phyloP scores from a whole-genome alignment of 2,797 vertebrate genomes.

The Schizopygopsis malacanthus region DNA sequence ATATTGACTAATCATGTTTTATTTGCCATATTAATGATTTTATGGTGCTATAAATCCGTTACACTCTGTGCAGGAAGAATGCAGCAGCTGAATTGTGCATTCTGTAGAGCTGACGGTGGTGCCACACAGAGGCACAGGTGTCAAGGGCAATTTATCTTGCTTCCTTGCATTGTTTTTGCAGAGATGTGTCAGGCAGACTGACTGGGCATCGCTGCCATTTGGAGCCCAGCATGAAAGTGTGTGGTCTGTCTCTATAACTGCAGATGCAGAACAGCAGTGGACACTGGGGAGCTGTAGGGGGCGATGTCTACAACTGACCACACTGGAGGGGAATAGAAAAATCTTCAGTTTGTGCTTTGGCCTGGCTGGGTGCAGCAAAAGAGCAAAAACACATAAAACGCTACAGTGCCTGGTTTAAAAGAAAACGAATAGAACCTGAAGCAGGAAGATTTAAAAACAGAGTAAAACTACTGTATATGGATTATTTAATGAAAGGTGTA shows the following conservation, averaged over 20 bases:
- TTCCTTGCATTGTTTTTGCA: slow-evolving; percentile 41
- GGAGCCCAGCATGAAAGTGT: slow-evolving; percentile 32
- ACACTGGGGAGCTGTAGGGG: not conserved
- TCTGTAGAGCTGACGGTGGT: slow-evolving; percentile 38
- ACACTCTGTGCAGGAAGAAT: not conserved
- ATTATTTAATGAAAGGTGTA: not conserved
- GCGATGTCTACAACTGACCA: slow-evolving; percentile 10
- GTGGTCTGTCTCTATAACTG: slow-evolving; percentile 16
- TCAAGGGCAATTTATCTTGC: slow-evolving; percentile 53
- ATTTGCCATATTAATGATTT: slow-evolving; percentile 17
- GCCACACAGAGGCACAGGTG: slow-evolving; percentile 44
- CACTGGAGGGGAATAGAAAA: not conserved
- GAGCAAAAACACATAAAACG: not conserved
- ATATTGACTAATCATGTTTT: slow-evolving; percentile 8
- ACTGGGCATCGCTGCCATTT: slow-evolving; percentile 29
- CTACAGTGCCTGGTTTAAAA: not conserved
- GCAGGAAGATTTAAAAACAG: not conserved
- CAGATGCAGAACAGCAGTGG: slow-evolving; percentile 25
- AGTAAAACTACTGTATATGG: not conserved
- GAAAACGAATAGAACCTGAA: not conserved
- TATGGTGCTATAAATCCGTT: slow-evolving; percentile 16
- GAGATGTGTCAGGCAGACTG: slow-evolving; percentile 46
- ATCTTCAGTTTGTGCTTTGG: not conserved
- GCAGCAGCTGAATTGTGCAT: slow-evolving; percentile 39
- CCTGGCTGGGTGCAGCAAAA: not conserved